phyloP scores from a whole-genome alignment of 1,140 invertebrate genomes.

The Paramacrobiotus metropolitanus region DNA sequence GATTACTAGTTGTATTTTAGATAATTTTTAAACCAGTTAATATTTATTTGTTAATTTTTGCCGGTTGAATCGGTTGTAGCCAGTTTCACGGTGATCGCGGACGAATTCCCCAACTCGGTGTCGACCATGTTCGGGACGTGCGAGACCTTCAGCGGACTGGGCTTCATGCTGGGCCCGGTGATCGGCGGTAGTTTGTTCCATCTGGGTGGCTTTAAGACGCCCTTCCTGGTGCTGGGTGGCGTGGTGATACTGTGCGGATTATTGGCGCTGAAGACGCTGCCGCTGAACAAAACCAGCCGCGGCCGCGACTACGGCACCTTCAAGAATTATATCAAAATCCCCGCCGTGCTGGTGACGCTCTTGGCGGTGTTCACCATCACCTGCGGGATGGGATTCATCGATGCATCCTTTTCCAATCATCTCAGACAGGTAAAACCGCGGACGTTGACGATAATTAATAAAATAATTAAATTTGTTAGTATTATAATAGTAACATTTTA shows the following conservation, averaged over 20 bases:
- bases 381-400: not conserved
- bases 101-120: not conserved
- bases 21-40: no score
- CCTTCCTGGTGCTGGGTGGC: not conserved
- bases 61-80: no score
- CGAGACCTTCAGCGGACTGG: conserved; percentile 4
- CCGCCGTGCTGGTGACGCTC: not conserved
- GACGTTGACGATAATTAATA: not conserved
- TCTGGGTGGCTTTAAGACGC: not conserved
- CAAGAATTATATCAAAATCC: not conserved
- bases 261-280: not conserved
- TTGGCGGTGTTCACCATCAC: not conserved
- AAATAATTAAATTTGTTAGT: no score
- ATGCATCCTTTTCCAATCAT: not conserved
- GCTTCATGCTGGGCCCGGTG: conserved; percentile 1
- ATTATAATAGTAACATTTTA: no score
- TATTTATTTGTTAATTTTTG: no score
- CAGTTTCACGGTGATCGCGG: conserved; percentile 2
- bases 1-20: not conserved
- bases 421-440: not conserved
- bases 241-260: not conserved
- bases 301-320: not conserved
- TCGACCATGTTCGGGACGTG: conserved; percentile 1
- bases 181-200: not conserved
- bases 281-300: not conserved